Conservation (phyloP, 2,888 invertebrate genomes). For the Caenorhabditis sulstoni region DNA sequence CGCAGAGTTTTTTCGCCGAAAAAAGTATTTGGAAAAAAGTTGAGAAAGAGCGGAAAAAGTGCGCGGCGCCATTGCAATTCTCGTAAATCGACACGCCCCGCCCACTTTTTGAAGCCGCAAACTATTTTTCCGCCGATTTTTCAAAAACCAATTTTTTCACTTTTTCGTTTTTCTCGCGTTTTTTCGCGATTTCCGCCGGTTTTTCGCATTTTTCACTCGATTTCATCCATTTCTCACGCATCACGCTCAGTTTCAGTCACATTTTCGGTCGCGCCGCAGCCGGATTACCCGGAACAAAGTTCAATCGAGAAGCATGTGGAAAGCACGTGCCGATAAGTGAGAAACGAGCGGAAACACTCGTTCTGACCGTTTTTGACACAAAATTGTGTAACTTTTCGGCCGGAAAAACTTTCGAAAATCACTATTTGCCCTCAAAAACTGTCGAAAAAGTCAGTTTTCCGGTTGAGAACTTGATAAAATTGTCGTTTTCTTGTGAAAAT, state of each 20-base stretch:
- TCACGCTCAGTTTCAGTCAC: background rate
- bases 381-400: background rate
- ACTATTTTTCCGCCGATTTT: slow-evolving; percentile 26
- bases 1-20: background rate
- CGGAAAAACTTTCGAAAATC: background rate
- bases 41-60: slow-evolving; percentile 22
- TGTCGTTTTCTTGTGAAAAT: background rate
- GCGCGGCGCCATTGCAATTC: slow-evolving; percentile 36
- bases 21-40: background rate
- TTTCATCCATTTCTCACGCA: background rate
- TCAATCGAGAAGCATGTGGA: slow-evolving; percentile 31
- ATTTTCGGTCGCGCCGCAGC: background rate
- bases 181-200: background rate
- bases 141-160: slow-evolving; percentile 24
- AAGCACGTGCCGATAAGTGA: slow-evolving; percentile 17
- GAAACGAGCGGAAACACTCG: slow-evolving; percentile 34
- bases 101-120: slow-evolving; percentile 26
- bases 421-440: background rate
- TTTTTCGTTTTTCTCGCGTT: background rate
- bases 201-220: background rate
- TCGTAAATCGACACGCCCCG: slow-evolving; percentile 44
- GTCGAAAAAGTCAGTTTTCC: background rate
- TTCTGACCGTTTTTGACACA: slow-evolving; percentile 13
- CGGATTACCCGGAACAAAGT: slow-evolving; percentile 32
- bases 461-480: too few species aligned